Base-by-base conservation (phyloP, 92 coral and sea anemone genomes). In the Zoanthus gigantus region DNA sequence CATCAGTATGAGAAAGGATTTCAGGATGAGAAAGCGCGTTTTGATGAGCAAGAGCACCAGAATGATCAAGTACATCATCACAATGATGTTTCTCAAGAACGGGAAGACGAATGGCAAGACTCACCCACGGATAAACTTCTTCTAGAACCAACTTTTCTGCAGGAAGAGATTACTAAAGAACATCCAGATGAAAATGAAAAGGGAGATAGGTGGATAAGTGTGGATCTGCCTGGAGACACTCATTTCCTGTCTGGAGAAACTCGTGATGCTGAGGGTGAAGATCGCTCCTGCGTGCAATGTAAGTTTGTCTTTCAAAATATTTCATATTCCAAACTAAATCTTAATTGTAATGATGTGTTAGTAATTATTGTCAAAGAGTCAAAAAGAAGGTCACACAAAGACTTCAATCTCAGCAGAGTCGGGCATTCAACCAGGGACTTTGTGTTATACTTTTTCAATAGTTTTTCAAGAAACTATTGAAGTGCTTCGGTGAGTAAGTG, bases 51-150 rank as follows among this genome's bases (percentile, higher is more conserved):
- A 15, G 74, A 61, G 37, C 8, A 9, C 11, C 31, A 76, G 61
- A 15, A 45, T 13, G 61, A 57, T 17, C n/a, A 76, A 53, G 32
- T 0, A 9, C 60, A 23, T 11, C 63, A 23, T 18, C 9, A 5
- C 45, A 28, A 32, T 18, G 17, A 31, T 69, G 30, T 3, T 71
- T 30, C 52, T 63, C 44, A 42, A 18, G 85, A n/a, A 81, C 57
- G 23, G 12, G 85, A 81, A 45, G 75, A 81, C 30, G 85, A 81
- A 0, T 67, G 74, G 85, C 85, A 81, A 81, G 85, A 81, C 57
- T 81, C 88, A 0, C 78, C 80, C 74, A 72, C 80, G 10, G 75
- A 81, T 63, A 44, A 66, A 52, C 75, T 81, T 46, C 85, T 81
- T 30, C 15, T 81, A 0, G 32, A 60, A 67, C 84, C 74, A 18